Percentiles rank a stretch among this genome's conserved stretches.
Conservation (phyloP, 2,888 invertebrate species). For the Caenorhabditis sp. region DNA sequence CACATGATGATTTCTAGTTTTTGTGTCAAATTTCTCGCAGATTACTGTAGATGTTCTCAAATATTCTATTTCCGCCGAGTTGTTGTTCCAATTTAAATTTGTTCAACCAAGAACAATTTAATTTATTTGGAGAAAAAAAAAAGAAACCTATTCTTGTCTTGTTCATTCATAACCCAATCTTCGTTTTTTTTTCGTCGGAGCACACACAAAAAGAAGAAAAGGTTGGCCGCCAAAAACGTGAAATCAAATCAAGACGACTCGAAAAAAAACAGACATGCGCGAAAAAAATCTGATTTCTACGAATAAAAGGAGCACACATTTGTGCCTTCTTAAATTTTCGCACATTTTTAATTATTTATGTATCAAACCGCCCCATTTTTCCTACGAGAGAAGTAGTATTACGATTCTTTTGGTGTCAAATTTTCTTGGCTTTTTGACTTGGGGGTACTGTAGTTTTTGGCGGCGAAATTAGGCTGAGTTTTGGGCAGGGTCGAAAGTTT, state of each 20-base stretch:
- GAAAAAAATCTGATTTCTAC: background rate
- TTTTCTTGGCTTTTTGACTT: too few relatives aligned
- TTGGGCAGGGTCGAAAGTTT: too few relatives aligned
- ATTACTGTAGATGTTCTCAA: too few relatives aligned
- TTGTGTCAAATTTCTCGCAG: too few relatives aligned
- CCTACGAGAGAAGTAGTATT: background rate
- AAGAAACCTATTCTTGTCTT: background rate
- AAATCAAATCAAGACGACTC: background rate
- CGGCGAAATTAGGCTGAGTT: too few relatives aligned
- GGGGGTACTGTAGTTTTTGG: too few relatives aligned
- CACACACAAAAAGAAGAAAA: too few relatives aligned
- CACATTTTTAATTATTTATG: background rate
- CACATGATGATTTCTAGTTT: too few relatives aligned
- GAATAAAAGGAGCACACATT: background rate
- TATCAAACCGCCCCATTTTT: too few relatives aligned
- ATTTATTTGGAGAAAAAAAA: background rate
- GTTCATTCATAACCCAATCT: background rate
- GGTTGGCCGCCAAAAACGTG: too few relatives aligned
- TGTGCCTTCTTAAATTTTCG: background rate
- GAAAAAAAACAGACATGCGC: too few relatives aligned
- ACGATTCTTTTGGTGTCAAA: background rate
- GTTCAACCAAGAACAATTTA: background rate
- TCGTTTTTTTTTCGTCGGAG: background rate
- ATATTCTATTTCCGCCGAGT: too few relatives aligned
- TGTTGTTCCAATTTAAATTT: background rate